Conservation (phyloP, 1,140 invertebrate species). For the Megathymus violae region DNA sequence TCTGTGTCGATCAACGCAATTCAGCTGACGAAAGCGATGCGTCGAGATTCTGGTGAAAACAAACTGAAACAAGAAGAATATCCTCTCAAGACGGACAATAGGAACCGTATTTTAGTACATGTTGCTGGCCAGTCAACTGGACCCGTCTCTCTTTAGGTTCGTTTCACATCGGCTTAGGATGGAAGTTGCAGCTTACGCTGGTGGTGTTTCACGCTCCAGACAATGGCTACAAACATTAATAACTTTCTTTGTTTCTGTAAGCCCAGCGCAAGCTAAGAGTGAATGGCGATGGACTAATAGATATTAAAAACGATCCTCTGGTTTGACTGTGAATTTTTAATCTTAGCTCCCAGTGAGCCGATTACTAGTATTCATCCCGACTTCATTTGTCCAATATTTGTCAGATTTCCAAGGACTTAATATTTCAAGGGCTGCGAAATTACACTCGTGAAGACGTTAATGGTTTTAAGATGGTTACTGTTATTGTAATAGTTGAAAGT, state of each 20-base stretch:
- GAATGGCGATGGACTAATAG: constrained; percentile 50
- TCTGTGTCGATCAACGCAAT: constrained; percentile 49
- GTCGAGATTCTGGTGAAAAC: constrained; percentile 54
- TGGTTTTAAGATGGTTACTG: constrained; percentile 16
- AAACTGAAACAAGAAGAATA: constrained; percentile 56
- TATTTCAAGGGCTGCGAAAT: constrained; percentile 12
- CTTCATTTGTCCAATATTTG: constrained; percentile 20
- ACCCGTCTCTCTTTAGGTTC: constrained; percentile 45
- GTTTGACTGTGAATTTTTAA: constrained; percentile 38
- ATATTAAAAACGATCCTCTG: constrained; percentile 49
- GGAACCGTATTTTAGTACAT: constrained; percentile 59
- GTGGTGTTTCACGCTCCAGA: constrained; percentile 53
- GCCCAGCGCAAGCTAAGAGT: constrained; percentile 44
- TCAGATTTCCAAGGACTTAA: constrained; percentile 15
- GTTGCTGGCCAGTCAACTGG: constrained; percentile 46
- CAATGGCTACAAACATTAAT: constrained; percentile 73
- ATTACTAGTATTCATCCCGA: background rate
- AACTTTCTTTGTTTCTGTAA: constrained; percentile 69
- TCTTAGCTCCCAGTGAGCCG: constrained; percentile 17
- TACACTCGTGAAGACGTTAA: constrained; percentile 5
- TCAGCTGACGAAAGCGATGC: constrained; percentile 50
- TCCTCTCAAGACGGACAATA: constrained; percentile 58
- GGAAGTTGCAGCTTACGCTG: constrained; percentile 46
- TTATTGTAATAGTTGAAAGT: constrained; percentile 16
- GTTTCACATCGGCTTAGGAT: constrained; percentile 41